phyloP scores from a whole-genome alignment of 1,140 invertebrate species.

The Philotrypesis tridentata region DNA sequence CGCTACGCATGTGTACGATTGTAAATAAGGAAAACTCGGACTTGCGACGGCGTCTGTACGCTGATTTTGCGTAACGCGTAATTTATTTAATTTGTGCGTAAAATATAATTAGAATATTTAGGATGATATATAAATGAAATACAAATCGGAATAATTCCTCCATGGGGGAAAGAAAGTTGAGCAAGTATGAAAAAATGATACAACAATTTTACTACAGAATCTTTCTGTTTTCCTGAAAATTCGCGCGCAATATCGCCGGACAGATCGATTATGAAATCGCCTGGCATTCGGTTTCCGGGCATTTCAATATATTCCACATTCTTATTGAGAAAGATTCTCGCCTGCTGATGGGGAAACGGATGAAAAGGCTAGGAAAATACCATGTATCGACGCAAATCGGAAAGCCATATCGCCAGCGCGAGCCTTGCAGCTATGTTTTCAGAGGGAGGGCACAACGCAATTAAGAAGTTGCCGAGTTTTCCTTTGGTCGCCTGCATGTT shows the following conservation, averaged over 20 bases:
- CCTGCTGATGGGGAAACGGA: background rate
- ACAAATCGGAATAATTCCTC: too few relatives aligned
- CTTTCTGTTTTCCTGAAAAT: background rate
- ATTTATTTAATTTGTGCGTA: too few relatives aligned
- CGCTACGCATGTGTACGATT: too few relatives aligned
- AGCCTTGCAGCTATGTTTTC: background rate
- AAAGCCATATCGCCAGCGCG: background rate
- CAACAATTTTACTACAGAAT: too few relatives aligned
- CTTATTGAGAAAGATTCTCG: background rate
- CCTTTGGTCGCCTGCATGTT: background rate
- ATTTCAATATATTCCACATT: conserved; percentile 1
- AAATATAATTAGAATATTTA: too few relatives aligned
- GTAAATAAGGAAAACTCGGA: too few relatives aligned
- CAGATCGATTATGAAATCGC: background rate
- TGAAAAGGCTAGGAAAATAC: background rate
- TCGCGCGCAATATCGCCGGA: background rate
- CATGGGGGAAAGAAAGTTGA: too few relatives aligned
- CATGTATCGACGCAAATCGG: background rate
- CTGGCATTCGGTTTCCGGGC: background rate
- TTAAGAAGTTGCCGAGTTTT: background rate
- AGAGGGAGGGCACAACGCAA: background rate
- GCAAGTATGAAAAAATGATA: too few relatives aligned
- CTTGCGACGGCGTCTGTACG: too few relatives aligned
- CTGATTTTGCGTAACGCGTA: too few relatives aligned
- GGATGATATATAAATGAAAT: too few relatives aligned